Base-by-base conservation (phyloP, 2,113 vertebrate species). In the Coryphaenoides rupestris region DNA sequence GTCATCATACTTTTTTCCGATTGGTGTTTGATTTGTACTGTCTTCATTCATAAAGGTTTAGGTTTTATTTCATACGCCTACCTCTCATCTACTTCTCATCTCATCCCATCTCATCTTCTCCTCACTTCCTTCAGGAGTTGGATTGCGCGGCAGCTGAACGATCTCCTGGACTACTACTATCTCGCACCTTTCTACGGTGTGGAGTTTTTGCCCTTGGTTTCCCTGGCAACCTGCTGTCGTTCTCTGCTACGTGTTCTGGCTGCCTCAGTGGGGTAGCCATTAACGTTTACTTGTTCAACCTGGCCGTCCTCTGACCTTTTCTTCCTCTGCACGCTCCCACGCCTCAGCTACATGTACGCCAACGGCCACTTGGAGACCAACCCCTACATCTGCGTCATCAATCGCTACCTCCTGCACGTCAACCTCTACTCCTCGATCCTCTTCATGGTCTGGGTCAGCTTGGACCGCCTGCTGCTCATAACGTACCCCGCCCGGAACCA, bases 371-470 rank as follows among this genome's bases (percentile, higher is more conserved):
- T 16, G 12, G 60, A 73, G 45, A 77, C 76, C 47, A 64, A 0
- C 0, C 7, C 19, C 0, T 2, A 0, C 2, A 57, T 87, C 14
- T 95, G 95, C 64, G 12, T 89, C 21, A 71, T 83, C 66, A 96
- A 95, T 84, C 87, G 94, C 0, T 95, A 89, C 7, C 21, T 94
- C 55, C 84, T 98, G 22, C 92, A 94, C 0, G 89, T 91, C 55
- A 96, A 95, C 64, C 90, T 96, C 22, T 96, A 98, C 66, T 89
- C 92, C 54, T 95, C 95, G 80, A 93, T 98, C 66, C 93, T 98
- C 2, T 97, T 95, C 66, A 93, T 96, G 75, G 90, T 90, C 0
- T 84, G 87, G 4, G 86, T 95, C 58, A 95, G 94, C 24, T 79
- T 91, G 0, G 95, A 97, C 69, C 87, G 95, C 3, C 95, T 93